phyloP scores from a whole-genome alignment of 1,140 invertebrate genomes.

The Dysdera silvatica region DNA sequence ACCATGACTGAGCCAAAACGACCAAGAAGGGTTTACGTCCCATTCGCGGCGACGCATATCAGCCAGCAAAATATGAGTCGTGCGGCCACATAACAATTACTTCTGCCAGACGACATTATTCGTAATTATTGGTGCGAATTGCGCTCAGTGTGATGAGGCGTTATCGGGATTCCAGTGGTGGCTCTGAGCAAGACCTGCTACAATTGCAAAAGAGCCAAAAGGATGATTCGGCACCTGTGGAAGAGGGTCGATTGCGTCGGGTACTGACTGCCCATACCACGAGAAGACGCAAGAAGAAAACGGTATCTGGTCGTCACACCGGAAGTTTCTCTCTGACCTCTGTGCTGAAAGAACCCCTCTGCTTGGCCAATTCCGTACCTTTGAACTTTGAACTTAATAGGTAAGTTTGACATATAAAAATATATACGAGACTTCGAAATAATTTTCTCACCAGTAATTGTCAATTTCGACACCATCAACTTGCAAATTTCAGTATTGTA shows the following conservation, averaged over 20 bases:
- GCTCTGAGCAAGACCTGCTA: conserved; percentile 20
- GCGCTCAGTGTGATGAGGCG: conserved; percentile 23
- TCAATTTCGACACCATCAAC: too few species aligned
- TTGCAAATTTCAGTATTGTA: too few species aligned
- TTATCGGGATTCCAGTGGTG: conserved; percentile 23
- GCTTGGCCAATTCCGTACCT: conserved; percentile 47
- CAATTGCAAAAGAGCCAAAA: conserved; percentile 13
- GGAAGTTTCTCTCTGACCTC: conserved; percentile 40
- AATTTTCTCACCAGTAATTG: too few species aligned
- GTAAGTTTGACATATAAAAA: too few species aligned
- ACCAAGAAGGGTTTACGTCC: too few species aligned
- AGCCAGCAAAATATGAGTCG: too few species aligned
- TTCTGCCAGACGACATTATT: too few species aligned
- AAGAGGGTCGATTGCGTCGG: conserved; percentile 41
- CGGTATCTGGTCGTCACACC: conserved; percentile 17
- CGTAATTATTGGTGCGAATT: too few species aligned
- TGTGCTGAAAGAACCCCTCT: conserved; percentile 47
- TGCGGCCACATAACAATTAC: too few species aligned
- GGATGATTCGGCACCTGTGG: conserved; percentile 9
- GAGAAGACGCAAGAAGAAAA: conserved; percentile 38
- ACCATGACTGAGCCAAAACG: too few species aligned
- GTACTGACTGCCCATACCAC: conserved; percentile 45
- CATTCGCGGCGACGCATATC: too few species aligned
- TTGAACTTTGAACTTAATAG: conserved; percentile 40
- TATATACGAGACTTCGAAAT: too few species aligned